Evolutionary conservation across 2,113 vertebrate genomes (phyloP), one percentile per base, ranked within the genome.

Genomic region (Hucho hucho): DNA sequence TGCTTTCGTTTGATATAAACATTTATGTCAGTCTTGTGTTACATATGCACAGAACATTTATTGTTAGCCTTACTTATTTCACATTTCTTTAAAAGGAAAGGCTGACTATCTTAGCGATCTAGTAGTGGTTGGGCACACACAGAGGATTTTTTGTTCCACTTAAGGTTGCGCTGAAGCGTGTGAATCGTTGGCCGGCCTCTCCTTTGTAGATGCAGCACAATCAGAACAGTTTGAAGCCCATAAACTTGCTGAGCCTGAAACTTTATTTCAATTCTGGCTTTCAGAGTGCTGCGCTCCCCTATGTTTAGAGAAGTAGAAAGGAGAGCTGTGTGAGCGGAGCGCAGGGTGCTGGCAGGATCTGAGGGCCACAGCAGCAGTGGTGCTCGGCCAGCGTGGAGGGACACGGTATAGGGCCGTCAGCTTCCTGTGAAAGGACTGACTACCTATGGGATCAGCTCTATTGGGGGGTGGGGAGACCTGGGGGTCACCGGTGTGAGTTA

Each of bases 401-500:
- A 85, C 83, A 84, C 26, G 82, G 83, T 87, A 43, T 89, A 78
- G 80, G 90, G 82, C 84, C 80, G 89, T 32, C 79, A 71, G 90
- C 92, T 88, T 49, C 72, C 86, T 90, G 85, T 93, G 90, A 93
- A 95, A 91, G 93, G 92, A 63, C 74, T 43, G 26, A 92, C 92
- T 93, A 90, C 87, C 86, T 90, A 84, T 92, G 87, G 90, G 89
- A 92, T 87, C 73, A 79, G 86, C 87, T 91, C 86, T 73, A 66
- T 79, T 79, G 56, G 79, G 64, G 81, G 64, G 69, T 22, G 29
- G 69, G 91, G 90, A 87, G 82, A 89, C 92, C 86, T 87, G 89
- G 90, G 90, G 94, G 93, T 94, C 91, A 93, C 84, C 93, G 93
- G 93, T 94, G 93, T 96, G 94, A 95, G 95, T 97, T 97, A 95